These are phyloP conservation scores for Trichopoda pennipes DNA, from an alignment of 2,888 invertebrate species.

Conservation along the genomic window DNA sequence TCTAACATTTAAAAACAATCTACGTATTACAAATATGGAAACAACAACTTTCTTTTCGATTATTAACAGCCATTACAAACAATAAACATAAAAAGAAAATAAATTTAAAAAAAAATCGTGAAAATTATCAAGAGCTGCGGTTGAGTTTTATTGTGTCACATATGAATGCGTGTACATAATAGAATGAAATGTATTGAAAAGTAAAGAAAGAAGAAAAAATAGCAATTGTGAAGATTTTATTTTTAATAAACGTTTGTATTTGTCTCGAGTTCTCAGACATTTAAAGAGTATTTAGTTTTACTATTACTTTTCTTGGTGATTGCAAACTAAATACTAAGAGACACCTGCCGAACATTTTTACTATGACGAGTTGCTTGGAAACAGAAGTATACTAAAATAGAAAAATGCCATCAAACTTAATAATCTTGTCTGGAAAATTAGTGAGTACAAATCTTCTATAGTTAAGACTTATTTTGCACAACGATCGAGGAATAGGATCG, in stretches of 20 bases:
- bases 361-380: background rate
- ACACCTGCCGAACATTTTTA: slow-evolving; percentile 37
- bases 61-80: slow-evolving; percentile 13
- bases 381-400: slow-evolving; percentile 6
- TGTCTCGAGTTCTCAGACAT: slow-evolving; percentile 14
- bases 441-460: background rate
- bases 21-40: slow-evolving; percentile 62
- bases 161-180: slow-evolving; percentile 25
- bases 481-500: background rate
- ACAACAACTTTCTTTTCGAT: slow-evolving; percentile 69
- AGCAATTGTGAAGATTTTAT: slow-evolving; percentile 29
- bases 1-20: slow-evolving; percentile 30
- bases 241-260: slow-evolving; percentile 23
- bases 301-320: slow-evolving; percentile 13
- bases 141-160: slow-evolving; percentile 47
- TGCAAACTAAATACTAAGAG: slow-evolving; percentile 40
- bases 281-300: slow-evolving; percentile 43
- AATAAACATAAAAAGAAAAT: background rate
- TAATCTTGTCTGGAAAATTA: slow-evolving; percentile 12
- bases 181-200: slow-evolving; percentile 18
- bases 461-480: background rate
- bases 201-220: background rate
- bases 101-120: background rate
- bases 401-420: background rate
- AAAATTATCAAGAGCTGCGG: slow-evolving; percentile 39